Evolutionary conservation across 2,888 invertebrate species (phyloP), one percentile per base, ranked within the genome.

Genomic region (Drosophila neotestacea): DNA sequence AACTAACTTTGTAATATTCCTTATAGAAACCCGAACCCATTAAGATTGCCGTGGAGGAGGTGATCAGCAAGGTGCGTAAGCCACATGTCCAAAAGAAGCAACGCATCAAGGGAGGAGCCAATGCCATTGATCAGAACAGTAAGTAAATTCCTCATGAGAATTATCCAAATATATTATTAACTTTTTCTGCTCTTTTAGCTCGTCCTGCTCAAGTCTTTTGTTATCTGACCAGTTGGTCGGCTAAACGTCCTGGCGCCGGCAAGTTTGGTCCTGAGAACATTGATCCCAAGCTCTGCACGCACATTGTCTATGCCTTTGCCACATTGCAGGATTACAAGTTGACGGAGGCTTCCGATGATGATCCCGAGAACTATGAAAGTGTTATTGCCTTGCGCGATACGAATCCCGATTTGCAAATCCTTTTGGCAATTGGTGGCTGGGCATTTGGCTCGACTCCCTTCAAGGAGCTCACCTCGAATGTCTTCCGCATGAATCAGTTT

Each of bases 191-290:
- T 11, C 2, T 16, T 47, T 2, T 92, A 97, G 97, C 95, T 79
- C 96, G 97, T 44, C 95, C 96, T 52, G 96, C 97, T 0, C 96
- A 97, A 93, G 95, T 98, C 4, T 96, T 98, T 88, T 99, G 99
- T 93, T 99, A 99, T 92, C 94, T 98, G 92, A 98, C 99, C 2
- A 98, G 97, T 85, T 99, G 99, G 98, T 97, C 98, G 0, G 95
- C 97, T 70, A 98, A 98, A 92, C 94, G 98, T 59, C 97, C 97
- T 0, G 97, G 97, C 60, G 94, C 95, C 4, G 98, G 98, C 10
- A 96, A 96, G 90, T 99, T 98, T 93, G 95, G 94, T 70, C 98
- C 98, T 0, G 97, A 97, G 82, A 96, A 98, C 91, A 95, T 99
- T 42, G 97, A 98, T 90, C 94, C 98, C 0, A 95, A 94, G 11